phyloP scores from a whole-genome alignment of 2,888 invertebrate species.

The Torymus tubicola region DNA sequence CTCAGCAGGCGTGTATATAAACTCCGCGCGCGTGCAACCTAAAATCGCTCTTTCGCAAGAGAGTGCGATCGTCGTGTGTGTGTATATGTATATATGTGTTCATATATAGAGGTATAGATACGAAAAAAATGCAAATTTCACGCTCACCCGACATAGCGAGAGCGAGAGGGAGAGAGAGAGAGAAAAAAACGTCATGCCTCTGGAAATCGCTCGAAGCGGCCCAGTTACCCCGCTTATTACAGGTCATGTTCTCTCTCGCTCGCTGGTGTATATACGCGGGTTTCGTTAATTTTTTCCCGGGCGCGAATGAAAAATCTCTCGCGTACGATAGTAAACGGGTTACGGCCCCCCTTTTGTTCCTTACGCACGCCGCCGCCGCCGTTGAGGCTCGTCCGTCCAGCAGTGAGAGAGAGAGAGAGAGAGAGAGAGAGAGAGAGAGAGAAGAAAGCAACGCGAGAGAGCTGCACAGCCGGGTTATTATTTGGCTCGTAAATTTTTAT shows the following conservation, averaged over 20 bases:
- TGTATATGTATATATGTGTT: too few species aligned
- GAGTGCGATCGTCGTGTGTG: too few species aligned
- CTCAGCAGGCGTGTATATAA: too few species aligned
- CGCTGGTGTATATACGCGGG: background rate
- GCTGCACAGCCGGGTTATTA: constrained; percentile 64
- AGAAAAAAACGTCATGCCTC: background rate
- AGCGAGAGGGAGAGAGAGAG: background rate
- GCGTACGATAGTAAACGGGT: too few species aligned
- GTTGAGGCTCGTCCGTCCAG: too few species aligned
- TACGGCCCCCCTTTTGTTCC: too few species aligned
- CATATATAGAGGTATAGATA: too few species aligned
- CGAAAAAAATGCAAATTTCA: constrained; percentile 31
- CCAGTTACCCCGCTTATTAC: constrained; percentile 33
- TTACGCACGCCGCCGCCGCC: too few species aligned
- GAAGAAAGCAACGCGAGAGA: background rate
- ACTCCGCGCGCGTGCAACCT: too few species aligned
- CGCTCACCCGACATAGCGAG: background rate
- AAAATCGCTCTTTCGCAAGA: too few species aligned
- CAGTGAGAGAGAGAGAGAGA: background rate
- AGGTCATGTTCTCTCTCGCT: constrained; percentile 7
- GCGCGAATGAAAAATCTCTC: too few species aligned
- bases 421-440: constrained; percentile 6
- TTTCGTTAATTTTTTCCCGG: constrained; percentile 25
- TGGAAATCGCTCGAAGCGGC: background rate
- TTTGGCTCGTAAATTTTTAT: constrained; percentile 73